A percentile compares a stretch with the other conserved stretches of the same genome.
Conservation (phyloP, 2,113 vertebrate species). For the Sciurus niger region DNA sequence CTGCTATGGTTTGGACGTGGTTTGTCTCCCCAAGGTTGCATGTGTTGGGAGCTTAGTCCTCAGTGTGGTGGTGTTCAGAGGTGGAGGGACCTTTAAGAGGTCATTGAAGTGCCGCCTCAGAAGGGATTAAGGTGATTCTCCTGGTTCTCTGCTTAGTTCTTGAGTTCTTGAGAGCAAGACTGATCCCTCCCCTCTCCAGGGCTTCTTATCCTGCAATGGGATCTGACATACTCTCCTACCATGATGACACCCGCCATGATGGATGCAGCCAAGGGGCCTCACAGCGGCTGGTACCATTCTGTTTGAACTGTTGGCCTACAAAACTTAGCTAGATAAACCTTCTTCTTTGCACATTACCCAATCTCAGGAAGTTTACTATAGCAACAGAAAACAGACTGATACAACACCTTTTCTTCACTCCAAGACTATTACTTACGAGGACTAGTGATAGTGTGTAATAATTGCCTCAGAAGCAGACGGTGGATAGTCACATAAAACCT, state of each 20-base stretch:
- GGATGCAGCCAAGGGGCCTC: too few relatives aligned
- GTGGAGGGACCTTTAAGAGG: neutral
- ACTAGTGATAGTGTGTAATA: neutral
- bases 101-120: fast-evolving
- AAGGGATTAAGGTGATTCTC: neutral
- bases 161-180: neutral
- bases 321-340: neutral
- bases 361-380: neutral
- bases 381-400: neutral
- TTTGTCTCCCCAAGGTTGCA: neutral
- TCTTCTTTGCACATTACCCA: neutral
- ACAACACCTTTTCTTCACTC: neutral
- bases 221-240: neutral
- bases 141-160: neutral
- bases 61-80: neutral
- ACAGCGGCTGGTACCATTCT: neutral
- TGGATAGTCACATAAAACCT: neutral
- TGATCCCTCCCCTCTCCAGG: neutral
- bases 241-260: neutral
- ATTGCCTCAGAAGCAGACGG: neutral
- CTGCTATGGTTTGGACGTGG: neutral
- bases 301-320: neutral
- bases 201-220: neutral
- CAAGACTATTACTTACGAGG: neutral
- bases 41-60: neutral